These are phyloP conservation scores for Parnassius orleans DNA, from an alignment of 2,888 invertebrate species.

Conservation along the genomic window DNA sequence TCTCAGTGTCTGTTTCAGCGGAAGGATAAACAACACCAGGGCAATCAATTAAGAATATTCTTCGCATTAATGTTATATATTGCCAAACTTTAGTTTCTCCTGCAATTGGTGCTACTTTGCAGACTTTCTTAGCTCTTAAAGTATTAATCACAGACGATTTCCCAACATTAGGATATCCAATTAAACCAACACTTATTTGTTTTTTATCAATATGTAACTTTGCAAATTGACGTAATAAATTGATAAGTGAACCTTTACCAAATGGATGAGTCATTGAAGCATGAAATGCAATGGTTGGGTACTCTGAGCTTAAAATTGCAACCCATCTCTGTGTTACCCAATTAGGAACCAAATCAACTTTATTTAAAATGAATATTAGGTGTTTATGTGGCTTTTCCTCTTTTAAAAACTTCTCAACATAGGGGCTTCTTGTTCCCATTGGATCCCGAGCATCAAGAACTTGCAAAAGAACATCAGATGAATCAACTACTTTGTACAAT, in stretches of 20 bases:
- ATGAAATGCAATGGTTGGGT: slow-evolving; percentile 99
- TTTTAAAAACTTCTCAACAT: slow-evolving; percentile 94
- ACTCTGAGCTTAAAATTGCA: slow-evolving; percentile 94
- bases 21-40: slow-evolving; percentile 99
- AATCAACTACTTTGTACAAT: slow-evolving; percentile 98
- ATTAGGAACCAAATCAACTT: slow-evolving; percentile 97
- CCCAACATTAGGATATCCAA: slow-evolving; percentile 99
- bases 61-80: slow-evolving; percentile 98
- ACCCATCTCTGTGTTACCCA: slow-evolving; percentile 99
- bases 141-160: slow-evolving; percentile 99
- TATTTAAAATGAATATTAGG: slow-evolving; percentile 97
- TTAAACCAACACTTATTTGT: slow-evolving; percentile 99
- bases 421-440: slow-evolving; percentile 95
- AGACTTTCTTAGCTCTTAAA: slow-evolving; percentile 96
- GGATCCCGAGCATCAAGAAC: slow-evolving; percentile 99
- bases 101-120: slow-evolving; percentile 99
- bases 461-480: slow-evolving; percentile 97
- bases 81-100: slow-evolving; percentile 99
- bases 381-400: slow-evolving; percentile 99
- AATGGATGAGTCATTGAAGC: slow-evolving; percentile 99
- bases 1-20: slow-evolving; percentile 96
- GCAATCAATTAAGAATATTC: slow-evolving; percentile 98
- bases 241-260: slow-evolving; percentile 97
- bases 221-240: slow-evolving; percentile 95
- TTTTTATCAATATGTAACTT: slow-evolving; percentile 98